Evolutionary conservation across 2,113 vertebrate genomes (phyloP), one percentile per base, ranked within the genome.

Genomic region (Benitochromis conjunctus): DNA sequence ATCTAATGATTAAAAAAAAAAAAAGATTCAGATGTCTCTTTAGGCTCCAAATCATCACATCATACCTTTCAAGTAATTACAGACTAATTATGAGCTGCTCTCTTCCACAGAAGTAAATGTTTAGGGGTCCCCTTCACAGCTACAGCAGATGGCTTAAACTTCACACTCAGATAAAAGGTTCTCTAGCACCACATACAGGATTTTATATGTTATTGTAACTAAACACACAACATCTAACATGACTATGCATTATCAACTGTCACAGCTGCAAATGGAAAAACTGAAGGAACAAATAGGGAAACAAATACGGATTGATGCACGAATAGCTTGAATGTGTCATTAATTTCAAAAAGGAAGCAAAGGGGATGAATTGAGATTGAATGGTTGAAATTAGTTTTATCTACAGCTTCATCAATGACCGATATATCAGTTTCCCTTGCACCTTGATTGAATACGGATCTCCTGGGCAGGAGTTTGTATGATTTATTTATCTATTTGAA

Each of bases 101-200:
- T 48, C 34, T 36, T 55, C 16, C 36, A 29, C 7, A 24, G 14
- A 13, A 41, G 19, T 5, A 6, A 13, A 31, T 64, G 18, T 21
- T 26, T 5, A 60, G 18, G 51, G 62, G 16, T 21, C 51, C 19
- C 3, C 8, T 9, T 13, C 13, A n/a, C 9, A 29, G 26, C 24
- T 2, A 62, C 10, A 51, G 29, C 21, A 4, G 16, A 60, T 3
- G 18, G n/a, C 13, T 18, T 26, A 24, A 76, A 76, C 16, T 31
- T 51, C 18, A 46, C 26, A 71, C 21, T 46, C 21, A 3, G 66
- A 7, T 41, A 1, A 51, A 31, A 7, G 13, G 80, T 11, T 85
- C 60, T 82, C 53, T 78, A 69, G 4, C 88, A 18, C 92, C 87
- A 26, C 53, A 71, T 87, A 16, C 11, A 81, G 94, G 86, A 78